phyloP scores from a whole-genome alignment of 2,888 invertebrate species.

The Lumbricus terrestris region DNA sequence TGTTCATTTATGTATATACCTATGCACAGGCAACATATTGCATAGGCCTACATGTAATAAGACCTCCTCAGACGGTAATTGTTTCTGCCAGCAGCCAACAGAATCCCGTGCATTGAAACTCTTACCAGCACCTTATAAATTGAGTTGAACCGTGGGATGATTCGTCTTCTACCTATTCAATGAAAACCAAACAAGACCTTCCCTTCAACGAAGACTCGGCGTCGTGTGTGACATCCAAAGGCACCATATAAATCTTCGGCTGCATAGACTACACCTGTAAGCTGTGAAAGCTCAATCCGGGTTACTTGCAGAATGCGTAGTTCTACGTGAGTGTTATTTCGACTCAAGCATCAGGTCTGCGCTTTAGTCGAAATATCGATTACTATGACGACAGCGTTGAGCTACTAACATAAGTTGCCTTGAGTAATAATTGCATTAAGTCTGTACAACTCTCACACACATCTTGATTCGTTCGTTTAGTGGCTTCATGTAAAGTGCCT shows the following conservation, averaged over 20 bases:
- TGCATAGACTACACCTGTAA: too few relatives aligned
- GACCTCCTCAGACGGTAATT: too few relatives aligned
- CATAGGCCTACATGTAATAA: too few relatives aligned
- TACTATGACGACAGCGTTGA: not conserved
- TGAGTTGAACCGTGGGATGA: too few relatives aligned
- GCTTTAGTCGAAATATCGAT: not conserved
- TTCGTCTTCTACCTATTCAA: not conserved
- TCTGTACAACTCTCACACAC: not conserved
- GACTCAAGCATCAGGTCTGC: not conserved
- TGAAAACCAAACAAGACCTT: not conserved
- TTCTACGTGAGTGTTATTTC: not conserved
- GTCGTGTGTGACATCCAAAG: not conserved
- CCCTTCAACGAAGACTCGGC: not conserved
- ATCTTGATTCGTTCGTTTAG: not conserved
- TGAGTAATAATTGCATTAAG: not conserved
- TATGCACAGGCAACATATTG: too few relatives aligned
- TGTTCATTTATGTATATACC: too few relatives aligned
- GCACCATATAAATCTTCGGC: not conserved
- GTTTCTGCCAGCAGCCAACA: too few relatives aligned
- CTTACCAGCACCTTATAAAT: too few relatives aligned
- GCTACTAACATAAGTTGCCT: not conserved
- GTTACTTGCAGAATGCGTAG: not conserved
- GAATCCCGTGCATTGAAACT: too few relatives aligned
- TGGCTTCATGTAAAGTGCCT: not conserved
- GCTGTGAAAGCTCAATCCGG: not conserved